phyloP scores from a whole-genome alignment of 2,113 vertebrate genomes.

The Glaucomys volans region DNA sequence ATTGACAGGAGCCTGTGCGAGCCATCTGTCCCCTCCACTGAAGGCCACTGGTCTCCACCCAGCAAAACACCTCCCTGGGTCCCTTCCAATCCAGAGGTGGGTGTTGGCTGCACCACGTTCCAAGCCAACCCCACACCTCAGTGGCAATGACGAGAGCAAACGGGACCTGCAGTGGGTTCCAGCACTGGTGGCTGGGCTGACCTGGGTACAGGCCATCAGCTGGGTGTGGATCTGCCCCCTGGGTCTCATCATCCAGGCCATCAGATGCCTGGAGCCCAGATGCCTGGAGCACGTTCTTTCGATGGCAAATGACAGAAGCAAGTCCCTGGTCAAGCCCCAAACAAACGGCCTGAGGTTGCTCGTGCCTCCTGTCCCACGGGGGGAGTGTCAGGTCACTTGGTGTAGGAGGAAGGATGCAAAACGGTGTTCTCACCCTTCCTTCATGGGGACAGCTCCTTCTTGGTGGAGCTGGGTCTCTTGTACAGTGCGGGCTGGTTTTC shows the following conservation, averaged over 20 bases:
- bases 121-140: not conserved
- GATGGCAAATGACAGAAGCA: not conserved
- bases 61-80: not conserved
- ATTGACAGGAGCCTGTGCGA: not conserved
- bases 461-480: accelerated
- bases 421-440: too few relatives aligned
- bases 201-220: too few relatives aligned
- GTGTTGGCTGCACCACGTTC: not conserved
- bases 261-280: not conserved
- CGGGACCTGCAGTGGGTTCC: not conserved
- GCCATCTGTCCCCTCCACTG: too few relatives aligned
- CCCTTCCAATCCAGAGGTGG: not conserved
- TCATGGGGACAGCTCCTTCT: accelerated
- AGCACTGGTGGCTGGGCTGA: not conserved
- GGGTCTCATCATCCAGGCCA: not conserved
- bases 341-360: accelerated
- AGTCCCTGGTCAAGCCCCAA: not conserved
- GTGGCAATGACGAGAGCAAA: not conserved
- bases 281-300: not conserved
- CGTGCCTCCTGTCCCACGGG: not conserved
- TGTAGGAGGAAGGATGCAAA: not conserved
- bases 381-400: not conserved
- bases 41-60: not conserved
- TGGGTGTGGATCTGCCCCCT: not conserved
- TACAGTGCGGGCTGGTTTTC: not conserved